A percentile compares a stretch with the other conserved stretches of the same genome.
These are phyloP conservation scores for Amphiprion percula DNA, from an alignment of 2,113 vertebrate species.

Conservation along the genomic window DNA sequence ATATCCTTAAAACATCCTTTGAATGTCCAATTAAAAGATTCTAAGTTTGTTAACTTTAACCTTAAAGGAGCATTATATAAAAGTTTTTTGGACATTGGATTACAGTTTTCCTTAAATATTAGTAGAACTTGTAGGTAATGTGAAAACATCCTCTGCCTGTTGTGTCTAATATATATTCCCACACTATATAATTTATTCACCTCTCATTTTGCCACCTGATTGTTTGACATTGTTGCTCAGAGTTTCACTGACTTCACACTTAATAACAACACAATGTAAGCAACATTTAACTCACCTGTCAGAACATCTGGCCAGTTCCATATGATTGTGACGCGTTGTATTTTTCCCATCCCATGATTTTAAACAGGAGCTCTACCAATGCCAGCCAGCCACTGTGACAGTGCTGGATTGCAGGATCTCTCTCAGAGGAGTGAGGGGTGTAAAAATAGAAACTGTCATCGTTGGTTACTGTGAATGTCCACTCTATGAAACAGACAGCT, in stretches of 20 bases:
- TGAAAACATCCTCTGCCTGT: too few relatives aligned
- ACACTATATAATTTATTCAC: background rate
- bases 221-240: background rate
- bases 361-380: conserved; percentile 11
- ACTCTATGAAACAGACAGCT: conserved; percentile 61
- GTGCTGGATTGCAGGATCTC: conserved; percentile 56
- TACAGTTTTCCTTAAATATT: too few relatives aligned
- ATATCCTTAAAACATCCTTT: too few relatives aligned
- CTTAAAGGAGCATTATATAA: too few relatives aligned
- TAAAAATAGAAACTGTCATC: conserved; percentile 78
- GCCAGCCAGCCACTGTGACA: conserved; percentile 52
- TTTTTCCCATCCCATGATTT: conserved; percentile 16
- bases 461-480: conserved; percentile 68
- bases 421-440: conserved; percentile 57
- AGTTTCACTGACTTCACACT: conserved; percentile 11
- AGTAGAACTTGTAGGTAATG: too few relatives aligned
- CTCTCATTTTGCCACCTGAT: background rate
- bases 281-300: background rate
- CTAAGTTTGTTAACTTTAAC: too few relatives aligned
- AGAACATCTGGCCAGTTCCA: background rate
- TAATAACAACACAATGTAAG: background rate
- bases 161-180: background rate
- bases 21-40: too few relatives aligned
- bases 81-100: too few relatives aligned
- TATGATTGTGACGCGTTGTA: conserved; percentile 10